phyloP scores from a whole-genome alignment of 2,113 vertebrate species.

The Megatriorchis doriae region DNA sequence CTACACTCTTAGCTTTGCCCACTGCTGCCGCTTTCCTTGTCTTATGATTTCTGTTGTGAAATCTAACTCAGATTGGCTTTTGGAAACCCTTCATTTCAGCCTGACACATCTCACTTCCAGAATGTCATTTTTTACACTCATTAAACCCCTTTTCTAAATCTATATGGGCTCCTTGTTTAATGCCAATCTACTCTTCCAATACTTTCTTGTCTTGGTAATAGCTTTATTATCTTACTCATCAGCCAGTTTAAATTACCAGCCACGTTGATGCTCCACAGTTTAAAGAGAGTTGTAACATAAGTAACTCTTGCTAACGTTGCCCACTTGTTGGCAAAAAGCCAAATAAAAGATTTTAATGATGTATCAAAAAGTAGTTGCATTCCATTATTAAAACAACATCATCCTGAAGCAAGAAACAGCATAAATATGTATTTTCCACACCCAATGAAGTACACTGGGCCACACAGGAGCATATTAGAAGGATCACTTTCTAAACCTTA shows the following conservation, averaged over 20 bases:
- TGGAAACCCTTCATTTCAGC: neutral
- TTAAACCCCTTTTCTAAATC: neutral
- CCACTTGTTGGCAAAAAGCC: neutral
- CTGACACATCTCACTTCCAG: neutral
- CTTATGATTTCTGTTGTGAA: neutral
- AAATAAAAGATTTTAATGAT: neutral
- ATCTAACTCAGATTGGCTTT: neutral
- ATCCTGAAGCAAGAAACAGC: neutral
- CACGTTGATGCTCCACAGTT: neutral
- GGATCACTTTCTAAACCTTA: neutral
- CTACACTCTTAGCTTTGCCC: neutral
- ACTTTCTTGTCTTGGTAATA: neutral
- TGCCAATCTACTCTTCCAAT: neutral
- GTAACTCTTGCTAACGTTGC: neutral
- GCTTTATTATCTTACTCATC: neutral
- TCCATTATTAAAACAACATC: neutral
- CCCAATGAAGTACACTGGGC: neutral
- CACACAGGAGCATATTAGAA: neutral
- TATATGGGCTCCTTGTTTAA: neutral
- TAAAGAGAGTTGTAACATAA: neutral
- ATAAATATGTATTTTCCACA: neutral
- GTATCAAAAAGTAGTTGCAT: neutral
- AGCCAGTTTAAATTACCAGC: neutral
- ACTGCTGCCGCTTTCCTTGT: neutral
- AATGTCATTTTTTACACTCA: neutral